These are phyloP conservation scores for Benthochromis sp. DNA, from an alignment of 2,113 vertebrate species.

Conservation along the genomic window DNA sequence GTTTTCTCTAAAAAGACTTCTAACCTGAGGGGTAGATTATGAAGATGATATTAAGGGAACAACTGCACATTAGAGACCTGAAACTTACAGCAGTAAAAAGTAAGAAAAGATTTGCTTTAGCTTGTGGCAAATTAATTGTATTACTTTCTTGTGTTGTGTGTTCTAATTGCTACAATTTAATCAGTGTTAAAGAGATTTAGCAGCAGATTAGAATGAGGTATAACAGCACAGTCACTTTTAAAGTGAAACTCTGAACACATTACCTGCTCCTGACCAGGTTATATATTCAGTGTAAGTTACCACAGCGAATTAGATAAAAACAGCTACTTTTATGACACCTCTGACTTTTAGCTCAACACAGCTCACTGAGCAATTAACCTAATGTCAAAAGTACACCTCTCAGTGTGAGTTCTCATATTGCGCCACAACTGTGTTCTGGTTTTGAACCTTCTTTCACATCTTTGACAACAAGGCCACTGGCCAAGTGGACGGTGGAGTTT, in stretches of 20 bases:
- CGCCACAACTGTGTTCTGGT: neutral
- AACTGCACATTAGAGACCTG: neutral
- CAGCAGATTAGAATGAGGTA: neutral
- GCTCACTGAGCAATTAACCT: neutral
- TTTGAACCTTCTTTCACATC: too few relatives aligned
- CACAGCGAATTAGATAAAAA: neutral
- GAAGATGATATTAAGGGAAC: fast-evolving
- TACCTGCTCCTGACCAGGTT: neutral
- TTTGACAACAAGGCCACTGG: too few relatives aligned
- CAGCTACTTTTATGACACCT: neutral
- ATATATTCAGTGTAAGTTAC: neutral
- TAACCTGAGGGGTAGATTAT: neutral
- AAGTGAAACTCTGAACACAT: neutral
- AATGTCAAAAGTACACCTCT: fast-evolving
- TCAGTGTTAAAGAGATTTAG: neutral
- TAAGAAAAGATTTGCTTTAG: neutral
- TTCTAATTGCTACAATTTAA: neutral
- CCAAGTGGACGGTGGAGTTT: too few relatives aligned
- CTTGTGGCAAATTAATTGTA: fast-evolving
- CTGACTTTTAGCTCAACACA: neutral
- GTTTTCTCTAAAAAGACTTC: neutral
- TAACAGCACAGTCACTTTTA: neutral
- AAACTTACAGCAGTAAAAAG: neutral
- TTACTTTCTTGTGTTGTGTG: neutral
- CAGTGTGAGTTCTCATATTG: neutral